These are phyloP conservation scores for Lacerta viridis DNA, from an alignment of 2,797 vertebrate species.

Conservation along the genomic window DNA sequence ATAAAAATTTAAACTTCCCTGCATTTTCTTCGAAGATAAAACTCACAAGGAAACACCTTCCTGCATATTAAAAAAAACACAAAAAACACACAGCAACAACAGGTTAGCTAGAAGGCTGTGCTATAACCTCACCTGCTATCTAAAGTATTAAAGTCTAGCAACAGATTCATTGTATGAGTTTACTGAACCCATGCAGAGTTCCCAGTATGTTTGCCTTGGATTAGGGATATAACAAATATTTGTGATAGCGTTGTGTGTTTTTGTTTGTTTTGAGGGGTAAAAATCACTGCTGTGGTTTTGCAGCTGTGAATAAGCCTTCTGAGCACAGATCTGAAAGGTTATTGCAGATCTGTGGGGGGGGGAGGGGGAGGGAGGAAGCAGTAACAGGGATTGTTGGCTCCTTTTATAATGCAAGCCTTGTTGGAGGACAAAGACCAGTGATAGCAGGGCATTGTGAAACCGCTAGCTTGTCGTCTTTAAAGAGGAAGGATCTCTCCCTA, in stretches of 20 bases:
- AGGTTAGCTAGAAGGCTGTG: neutral
- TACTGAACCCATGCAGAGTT: neutral
- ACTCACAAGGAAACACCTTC: neutral
- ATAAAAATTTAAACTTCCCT: no score
- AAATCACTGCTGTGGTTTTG: neutral
- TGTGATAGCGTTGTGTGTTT: neutral
- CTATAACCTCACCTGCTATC: neutral
- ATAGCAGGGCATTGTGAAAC: neutral
- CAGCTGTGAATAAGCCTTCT: neutral
- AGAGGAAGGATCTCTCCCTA: no score
- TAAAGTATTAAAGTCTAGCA: neutral
- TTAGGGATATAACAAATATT: neutral
- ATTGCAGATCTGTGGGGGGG: neutral
- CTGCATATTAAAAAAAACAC: neutral
- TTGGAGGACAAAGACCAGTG: neutral
- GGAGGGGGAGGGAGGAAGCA: no score
- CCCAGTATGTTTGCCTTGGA: neutral
- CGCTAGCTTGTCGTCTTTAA: neutral
- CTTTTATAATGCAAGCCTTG: neutral
- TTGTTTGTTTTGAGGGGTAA: neutral
- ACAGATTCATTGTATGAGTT: neutral
- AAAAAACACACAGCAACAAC: neutral
- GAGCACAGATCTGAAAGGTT: neutral
- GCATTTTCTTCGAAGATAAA: no score
- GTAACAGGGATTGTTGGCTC: neutral